A percentile compares a stretch with the other conserved stretches of the same genome.
Evolutionary conservation across 2,888 invertebrate species (phyloP).

Genomic region (Scrobipalpa atriplicella): DNA sequence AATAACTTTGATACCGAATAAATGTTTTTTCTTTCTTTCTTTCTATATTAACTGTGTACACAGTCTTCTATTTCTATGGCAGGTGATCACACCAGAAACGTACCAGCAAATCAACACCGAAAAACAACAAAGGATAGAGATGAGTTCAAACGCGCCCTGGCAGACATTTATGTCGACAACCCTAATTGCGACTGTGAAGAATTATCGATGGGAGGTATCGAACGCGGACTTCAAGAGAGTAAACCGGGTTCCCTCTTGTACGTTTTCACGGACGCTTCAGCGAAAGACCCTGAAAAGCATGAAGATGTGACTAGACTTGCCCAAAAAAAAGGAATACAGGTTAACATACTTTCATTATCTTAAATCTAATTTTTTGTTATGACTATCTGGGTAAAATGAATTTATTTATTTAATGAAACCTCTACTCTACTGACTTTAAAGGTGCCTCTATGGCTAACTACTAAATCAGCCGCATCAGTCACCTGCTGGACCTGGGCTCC

Average conservation of each 20-base stretch:
- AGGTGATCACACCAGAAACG: not conserved
- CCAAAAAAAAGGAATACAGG: slow-evolving; percentile 53
- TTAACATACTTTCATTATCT: slow-evolving; percentile 33
- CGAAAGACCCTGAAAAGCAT: slow-evolving; percentile 47
- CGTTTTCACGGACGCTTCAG: slow-evolving; percentile 67
- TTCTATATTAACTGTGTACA: too few species aligned
- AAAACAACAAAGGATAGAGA: slow-evolving; percentile 45
- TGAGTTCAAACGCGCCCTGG: slow-evolving; percentile 47
- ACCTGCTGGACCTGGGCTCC: too few species aligned
- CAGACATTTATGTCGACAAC: slow-evolving; percentile 41
- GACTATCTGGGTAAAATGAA: not conserved
- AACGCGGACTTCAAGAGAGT: slow-evolving; percentile 50
- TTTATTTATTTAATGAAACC: too few species aligned
- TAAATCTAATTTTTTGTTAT: not conserved
- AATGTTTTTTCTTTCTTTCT: too few species aligned
- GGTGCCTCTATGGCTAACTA: too few species aligned
- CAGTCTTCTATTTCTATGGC: not conserved
- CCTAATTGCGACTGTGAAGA: slow-evolving; percentile 58
- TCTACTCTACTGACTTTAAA: too few species aligned
- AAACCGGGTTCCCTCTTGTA: slow-evolving; percentile 57
- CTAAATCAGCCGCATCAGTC: too few species aligned
- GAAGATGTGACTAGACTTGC: slow-evolving; percentile 51
- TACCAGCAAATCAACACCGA: slow-evolving; percentile 41
- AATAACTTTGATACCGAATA: too few species aligned
- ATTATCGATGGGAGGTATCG: slow-evolving; percentile 58